These are phyloP conservation scores for Clarias fuscus DNA, from an alignment of 2,797 vertebrate species.

Conservation along the genomic window DNA sequence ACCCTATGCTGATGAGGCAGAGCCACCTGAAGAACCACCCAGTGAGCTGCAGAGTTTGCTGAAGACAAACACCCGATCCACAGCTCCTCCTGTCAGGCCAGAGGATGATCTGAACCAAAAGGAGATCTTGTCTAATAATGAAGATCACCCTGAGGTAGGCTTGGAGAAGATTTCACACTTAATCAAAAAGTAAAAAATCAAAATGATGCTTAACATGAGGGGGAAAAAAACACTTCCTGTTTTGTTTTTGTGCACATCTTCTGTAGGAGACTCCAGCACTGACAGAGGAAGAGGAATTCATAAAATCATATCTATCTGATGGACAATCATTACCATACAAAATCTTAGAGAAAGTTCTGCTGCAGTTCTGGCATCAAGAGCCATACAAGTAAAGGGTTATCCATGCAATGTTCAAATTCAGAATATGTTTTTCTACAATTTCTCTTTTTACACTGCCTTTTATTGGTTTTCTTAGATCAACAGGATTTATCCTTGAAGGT, in stretches of 20 bases:
- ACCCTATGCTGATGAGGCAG: constrained; percentile 72
- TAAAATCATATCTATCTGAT: constrained; percentile 79
- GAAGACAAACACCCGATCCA: constrained; percentile 10
- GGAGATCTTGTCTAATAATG: neutral
- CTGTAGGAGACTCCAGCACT: constrained; percentile 67
- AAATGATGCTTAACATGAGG: neutral
- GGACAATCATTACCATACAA: constrained; percentile 72
- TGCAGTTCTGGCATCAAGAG: constrained; percentile 87
- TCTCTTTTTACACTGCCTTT: neutral
- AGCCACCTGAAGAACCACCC: constrained; percentile 64
- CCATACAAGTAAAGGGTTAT: constrained; percentile 81
- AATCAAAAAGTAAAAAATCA: neutral
- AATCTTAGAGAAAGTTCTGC: constrained; percentile 81
- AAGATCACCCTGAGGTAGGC: constrained; percentile 51
- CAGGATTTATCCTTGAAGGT: constrained; percentile 92
- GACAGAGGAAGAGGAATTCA: constrained; percentile 82
- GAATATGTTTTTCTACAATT: neutral
- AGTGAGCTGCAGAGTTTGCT: constrained; percentile 61
- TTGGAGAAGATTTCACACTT: neutral
- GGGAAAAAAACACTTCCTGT: neutral
- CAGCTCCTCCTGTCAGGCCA: neutral
- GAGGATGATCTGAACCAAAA: constrained; percentile 9
- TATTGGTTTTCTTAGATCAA: constrained; percentile 69
- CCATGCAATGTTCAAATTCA: neutral
- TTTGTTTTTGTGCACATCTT: constrained; percentile 14